Evolutionary conservation across 2,888 invertebrate species (phyloP).

Genomic region (Lasius platythorax): DNA sequence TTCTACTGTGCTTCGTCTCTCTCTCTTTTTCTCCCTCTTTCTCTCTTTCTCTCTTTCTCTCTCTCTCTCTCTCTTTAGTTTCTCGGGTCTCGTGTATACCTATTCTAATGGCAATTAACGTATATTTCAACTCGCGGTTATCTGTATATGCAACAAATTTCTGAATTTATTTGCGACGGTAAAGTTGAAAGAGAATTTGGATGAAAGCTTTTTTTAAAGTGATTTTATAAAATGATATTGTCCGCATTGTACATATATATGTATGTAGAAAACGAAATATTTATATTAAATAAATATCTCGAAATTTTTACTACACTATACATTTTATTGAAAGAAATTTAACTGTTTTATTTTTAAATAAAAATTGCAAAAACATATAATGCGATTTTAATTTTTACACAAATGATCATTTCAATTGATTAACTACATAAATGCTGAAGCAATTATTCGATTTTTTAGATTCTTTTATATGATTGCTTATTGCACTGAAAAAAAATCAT

Average conservation of each 20-base stretch:
- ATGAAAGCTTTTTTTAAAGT: background rate
- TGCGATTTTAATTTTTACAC: background rate
- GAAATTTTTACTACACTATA: background rate
- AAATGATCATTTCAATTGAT: background rate
- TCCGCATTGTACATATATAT: background rate
- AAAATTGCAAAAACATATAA: background rate
- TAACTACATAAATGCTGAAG: background rate
- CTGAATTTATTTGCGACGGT: background rate
- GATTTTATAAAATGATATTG: background rate
- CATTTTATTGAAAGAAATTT: background rate
- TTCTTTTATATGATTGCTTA: background rate
- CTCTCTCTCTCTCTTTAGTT: background rate
- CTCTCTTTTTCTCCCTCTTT: background rate
- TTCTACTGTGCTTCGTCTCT: background rate
- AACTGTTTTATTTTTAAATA: background rate
- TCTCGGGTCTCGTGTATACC: background rate
- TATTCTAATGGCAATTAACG: background rate
- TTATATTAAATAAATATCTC: slow-evolving; percentile 1
- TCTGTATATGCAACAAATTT: background rate
- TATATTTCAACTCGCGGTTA: background rate
- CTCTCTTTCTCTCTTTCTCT: background rate
- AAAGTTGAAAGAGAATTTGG: background rate
- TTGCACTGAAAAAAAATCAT: slow-evolving; percentile 23
- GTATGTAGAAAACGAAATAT: background rate
- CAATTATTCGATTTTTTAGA: background rate